These are phyloP conservation scores for Rhynchopsitta pachyrhyncha DNA, from an alignment of 2,113 vertebrate genomes.

Conservation along the genomic window DNA sequence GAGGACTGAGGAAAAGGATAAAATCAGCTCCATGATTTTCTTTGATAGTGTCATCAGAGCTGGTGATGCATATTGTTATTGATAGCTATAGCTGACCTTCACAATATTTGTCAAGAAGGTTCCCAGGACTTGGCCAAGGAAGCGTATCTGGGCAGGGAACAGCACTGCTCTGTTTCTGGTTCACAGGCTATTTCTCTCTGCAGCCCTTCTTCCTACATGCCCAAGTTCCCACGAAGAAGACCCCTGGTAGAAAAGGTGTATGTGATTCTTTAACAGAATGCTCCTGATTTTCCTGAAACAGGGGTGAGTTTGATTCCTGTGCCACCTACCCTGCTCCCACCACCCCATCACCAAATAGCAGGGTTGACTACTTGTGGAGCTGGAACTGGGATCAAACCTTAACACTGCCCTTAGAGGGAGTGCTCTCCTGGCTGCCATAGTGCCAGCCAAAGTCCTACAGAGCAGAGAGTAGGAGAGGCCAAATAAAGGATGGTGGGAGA, in stretches of 20 bases:
- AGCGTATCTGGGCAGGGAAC: neutral
- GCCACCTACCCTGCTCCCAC: neutral
- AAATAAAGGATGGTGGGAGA: neutral
- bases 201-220: neutral
- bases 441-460: neutral
- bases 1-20: neutral
- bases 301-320: neutral
- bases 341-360: fast-evolving
- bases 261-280: neutral
- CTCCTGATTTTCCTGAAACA: neutral
- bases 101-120: neutral
- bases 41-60: neutral
- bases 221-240: neutral
- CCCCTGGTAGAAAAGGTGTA: too few relatives aligned
- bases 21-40: neutral
- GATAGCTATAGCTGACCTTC: neutral
- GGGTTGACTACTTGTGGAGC: fast-evolving
- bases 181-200: neutral
- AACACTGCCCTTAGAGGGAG: neutral
- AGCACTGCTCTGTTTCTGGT: neutral
- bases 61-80: neutral
- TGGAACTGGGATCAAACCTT: neutral
- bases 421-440: neutral
- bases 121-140: neutral
- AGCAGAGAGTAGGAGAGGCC: neutral